Evolutionary conservation across 1,140 invertebrate species (phyloP).

Genomic region (Leptestheria dahalacensis): DNA sequence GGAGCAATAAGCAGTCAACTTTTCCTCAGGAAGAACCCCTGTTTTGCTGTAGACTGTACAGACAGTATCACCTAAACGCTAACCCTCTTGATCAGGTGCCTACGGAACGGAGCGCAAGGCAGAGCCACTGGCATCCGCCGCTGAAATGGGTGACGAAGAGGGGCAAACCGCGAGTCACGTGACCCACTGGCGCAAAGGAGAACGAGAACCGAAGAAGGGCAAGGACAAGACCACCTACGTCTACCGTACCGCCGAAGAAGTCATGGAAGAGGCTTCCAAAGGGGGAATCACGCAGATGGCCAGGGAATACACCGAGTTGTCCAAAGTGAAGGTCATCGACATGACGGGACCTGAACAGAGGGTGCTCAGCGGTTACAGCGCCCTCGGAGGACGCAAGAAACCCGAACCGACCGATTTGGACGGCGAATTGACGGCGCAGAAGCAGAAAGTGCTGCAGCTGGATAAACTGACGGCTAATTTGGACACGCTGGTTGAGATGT

Average conservation of each 20-base stretch:
- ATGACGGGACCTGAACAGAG: constrained; percentile 92
- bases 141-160: constrained; percentile 41
- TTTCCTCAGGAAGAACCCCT: background rate
- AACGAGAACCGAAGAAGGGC: constrained; percentile 34
- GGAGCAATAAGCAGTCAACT: too few relatives aligned
- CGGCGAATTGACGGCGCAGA: constrained; percentile 22
- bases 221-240: constrained; percentile 52
- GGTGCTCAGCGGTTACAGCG: constrained; percentile 88
- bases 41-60: too few relatives aligned
- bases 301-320: constrained; percentile 32
- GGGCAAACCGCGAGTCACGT: constrained; percentile 41
- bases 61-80: background rate
- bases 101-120: constrained; percentile 57
- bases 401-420: constrained; percentile 31
- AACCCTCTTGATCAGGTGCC: constrained; percentile 35
- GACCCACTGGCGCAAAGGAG: constrained; percentile 43
- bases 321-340: constrained; percentile 94
- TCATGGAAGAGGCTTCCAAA: constrained; percentile 56
- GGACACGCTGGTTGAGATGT: constrained; percentile 75
- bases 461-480: constrained; percentile 80
- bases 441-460: constrained; percentile 1
- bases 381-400: constrained; percentile 48
- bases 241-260: constrained; percentile 83
- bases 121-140: constrained; percentile 27
- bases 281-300: constrained; percentile 18